phyloP scores from a whole-genome alignment of 2,113 vertebrate genomes.

The Marmota flaviventris region DNA sequence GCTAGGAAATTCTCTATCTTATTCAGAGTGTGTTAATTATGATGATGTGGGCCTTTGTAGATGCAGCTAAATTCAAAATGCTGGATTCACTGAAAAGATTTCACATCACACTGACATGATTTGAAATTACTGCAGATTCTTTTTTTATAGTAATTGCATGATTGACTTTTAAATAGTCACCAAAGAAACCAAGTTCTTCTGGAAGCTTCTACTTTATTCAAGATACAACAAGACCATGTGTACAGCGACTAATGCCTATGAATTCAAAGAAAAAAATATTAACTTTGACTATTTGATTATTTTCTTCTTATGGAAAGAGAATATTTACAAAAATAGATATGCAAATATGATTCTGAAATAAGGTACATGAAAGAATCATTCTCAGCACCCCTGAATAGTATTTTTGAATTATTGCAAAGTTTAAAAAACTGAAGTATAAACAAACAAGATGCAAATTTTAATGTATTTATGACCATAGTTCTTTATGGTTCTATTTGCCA shows the following conservation, averaged over 20 bases:
- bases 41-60: background rate
- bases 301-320: background rate
- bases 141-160: background rate
- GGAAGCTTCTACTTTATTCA: background rate
- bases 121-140: background rate
- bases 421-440: background rate
- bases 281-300: background rate
- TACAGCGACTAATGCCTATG: background rate
- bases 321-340: background rate
- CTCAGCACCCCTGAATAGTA: background rate
- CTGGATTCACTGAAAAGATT: background rate
- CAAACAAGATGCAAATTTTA: background rate
- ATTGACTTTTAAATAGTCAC: background rate
- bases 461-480: background rate
- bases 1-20: background rate
- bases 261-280: background rate
- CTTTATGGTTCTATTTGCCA: background rate
- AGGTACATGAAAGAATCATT: background rate
- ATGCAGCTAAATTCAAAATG: background rate
- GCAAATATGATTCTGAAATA: background rate
- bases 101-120: background rate
- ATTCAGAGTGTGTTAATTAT: background rate
- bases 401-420: background rate
- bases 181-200: background rate
- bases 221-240: background rate